phyloP scores from a whole-genome alignment of 2,113 vertebrate species.

The Ellobius talpinus region DNA sequence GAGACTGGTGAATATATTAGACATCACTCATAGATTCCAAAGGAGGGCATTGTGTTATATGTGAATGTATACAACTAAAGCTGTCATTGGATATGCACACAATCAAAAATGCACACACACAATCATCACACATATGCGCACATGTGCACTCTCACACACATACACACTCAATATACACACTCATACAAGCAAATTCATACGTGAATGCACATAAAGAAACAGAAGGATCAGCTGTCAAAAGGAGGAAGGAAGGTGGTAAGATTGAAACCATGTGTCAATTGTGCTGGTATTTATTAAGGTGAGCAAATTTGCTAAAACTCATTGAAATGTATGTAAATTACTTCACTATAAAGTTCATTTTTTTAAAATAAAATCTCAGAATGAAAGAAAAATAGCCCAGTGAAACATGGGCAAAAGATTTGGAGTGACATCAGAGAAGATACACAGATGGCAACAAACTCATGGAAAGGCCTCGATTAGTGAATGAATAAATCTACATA shows the following conservation, averaged over 20 bases:
- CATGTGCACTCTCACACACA: background rate
- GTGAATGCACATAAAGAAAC: no score
- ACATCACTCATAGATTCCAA: background rate
- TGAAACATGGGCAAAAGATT: slow-evolving; percentile 38
- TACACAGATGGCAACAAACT: slow-evolving; percentile 6
- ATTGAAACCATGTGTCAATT: background rate
- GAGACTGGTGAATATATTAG: slow-evolving; percentile 1
- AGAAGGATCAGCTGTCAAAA: background rate
- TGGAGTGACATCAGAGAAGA: slow-evolving; percentile 27
- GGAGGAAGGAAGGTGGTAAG: background rate
- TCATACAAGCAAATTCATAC: background rate
- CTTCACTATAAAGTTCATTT: background rate
- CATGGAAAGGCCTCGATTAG: background rate
- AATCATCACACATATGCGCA: background rate
- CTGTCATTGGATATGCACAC: background rate
- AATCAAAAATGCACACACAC: background rate
- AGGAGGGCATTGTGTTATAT: background rate
- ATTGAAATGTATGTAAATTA: slow-evolving; percentile 23
- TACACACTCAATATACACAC: background rate
- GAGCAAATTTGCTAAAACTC: background rate
- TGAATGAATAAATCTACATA: background rate
- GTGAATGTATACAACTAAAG: background rate
- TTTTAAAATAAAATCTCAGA: background rate
- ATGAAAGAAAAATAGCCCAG: background rate
- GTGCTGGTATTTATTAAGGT: background rate